phyloP scores from a whole-genome alignment of 2,888 invertebrate species.

The Scelioninae gen. 1 region DNA sequence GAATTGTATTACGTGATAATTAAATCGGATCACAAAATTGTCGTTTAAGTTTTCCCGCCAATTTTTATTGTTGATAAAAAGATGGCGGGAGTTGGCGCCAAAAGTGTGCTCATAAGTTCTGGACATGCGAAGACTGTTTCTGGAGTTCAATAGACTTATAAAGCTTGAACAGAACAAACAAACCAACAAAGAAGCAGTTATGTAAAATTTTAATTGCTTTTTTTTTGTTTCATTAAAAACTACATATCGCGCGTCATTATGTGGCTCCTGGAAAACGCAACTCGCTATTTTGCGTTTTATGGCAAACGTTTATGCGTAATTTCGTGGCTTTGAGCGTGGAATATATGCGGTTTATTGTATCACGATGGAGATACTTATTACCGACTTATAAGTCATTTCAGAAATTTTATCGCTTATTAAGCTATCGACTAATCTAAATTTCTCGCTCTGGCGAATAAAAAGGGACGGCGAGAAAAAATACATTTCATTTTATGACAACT shows the following conservation, averaged over 20 bases:
- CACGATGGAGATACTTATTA: slow-evolving; percentile 69
- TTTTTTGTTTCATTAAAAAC: slow-evolving; percentile 46
- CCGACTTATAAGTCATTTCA: slow-evolving; percentile 72
- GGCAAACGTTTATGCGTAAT: slow-evolving; percentile 81
- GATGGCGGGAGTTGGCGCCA: neutral
- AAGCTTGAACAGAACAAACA: slow-evolving; percentile 8
- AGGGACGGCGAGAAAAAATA: slow-evolving; percentile 14
- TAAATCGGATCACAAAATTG: too few relatives aligned
- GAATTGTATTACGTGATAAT: too few relatives aligned
- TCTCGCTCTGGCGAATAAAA: slow-evolving; percentile 22
- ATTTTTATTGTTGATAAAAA: neutral
- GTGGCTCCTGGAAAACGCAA: slow-evolving; percentile 76
- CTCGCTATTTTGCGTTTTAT: slow-evolving; percentile 78
- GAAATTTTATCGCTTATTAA: slow-evolving; percentile 59
- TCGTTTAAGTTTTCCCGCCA: too few relatives aligned
- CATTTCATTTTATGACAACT: slow-evolving; percentile 35
- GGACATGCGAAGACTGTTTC: neutral
- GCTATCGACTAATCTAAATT: slow-evolving; percentile 57
- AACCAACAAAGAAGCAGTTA: slow-evolving; percentile 11
- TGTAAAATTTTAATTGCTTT: slow-evolving; percentile 29
- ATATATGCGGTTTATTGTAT: slow-evolving; percentile 75
- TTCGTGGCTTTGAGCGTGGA: slow-evolving; percentile 78
- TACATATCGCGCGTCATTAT: slow-evolving; percentile 74
- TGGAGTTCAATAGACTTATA: slow-evolving; percentile 22
- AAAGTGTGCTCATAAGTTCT: neutral